Evolutionary conservation across 2,888 invertebrate species (phyloP).

Genomic region (Phengaris arion): DNA sequence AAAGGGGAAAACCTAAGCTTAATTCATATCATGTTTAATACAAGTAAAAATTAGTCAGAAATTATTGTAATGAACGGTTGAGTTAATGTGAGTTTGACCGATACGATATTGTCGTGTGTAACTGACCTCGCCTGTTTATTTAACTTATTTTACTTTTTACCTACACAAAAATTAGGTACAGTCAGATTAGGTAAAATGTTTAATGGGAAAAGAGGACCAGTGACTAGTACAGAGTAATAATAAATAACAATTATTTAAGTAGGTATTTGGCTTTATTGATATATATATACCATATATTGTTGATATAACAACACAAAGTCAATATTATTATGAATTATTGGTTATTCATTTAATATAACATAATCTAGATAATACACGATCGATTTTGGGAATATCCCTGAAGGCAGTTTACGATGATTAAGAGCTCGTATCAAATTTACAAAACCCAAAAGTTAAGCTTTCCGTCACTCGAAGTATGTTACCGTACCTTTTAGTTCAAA

Average conservation of each 20-base stretch:
- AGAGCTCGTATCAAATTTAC: conserved; percentile 1
- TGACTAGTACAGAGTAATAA: no score
- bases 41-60: conserved; percentile 2
- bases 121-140: conserved; percentile 4
- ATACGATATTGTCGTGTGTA: conserved; percentile 8
- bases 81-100: conserved; percentile 1
- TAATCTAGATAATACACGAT: neutral
- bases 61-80: neutral
- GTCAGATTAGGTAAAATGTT: no score
- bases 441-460: conserved; percentile 1
- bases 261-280: no score
- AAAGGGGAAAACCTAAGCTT: conserved; percentile 1
- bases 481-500: no score
- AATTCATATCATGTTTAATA: neutral
- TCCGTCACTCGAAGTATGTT: neutral
- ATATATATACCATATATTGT: no score
- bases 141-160: neutral
- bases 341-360: neutral
- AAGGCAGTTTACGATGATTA: neutral
- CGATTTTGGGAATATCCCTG: neutral
- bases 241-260: no score
- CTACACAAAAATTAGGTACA: no score
- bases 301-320: no score
- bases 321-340: neutral
- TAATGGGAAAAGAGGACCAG: no score